A percentile compares a stretch with the other conserved stretches of the same genome.
Evolutionary conservation across 2,113 vertebrate genomes (phyloP).

Genomic region (Polypterus bichir): DNA sequence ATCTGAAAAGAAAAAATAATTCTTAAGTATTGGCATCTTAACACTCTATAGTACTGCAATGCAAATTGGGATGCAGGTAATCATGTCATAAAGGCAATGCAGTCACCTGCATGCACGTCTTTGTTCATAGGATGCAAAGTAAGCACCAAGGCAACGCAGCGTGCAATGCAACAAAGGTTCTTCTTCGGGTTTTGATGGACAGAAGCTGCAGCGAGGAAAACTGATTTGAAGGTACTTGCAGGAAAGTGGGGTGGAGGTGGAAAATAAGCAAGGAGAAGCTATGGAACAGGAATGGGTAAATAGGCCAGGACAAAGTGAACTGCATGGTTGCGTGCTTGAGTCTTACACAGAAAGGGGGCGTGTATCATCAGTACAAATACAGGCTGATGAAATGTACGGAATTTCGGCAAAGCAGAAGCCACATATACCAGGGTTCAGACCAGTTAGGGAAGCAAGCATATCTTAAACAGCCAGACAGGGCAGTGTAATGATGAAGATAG

Average conservation of each 20-base stretch:
- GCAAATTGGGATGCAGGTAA: conserved; percentile 7
- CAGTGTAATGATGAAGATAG: conserved; percentile 39
- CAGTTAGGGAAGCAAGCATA: conserved; percentile 45
- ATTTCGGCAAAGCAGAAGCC: not conserved
- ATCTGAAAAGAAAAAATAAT: conserved; percentile 37
- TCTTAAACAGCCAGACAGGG: conserved; percentile 43
- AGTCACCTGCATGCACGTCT: not conserved
- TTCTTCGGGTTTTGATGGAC: not conserved
- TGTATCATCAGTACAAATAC: conserved; percentile 11
- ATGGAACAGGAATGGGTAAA: not conserved
- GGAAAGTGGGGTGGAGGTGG: not conserved
- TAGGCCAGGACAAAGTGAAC: not conserved
- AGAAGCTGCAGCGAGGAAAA: not conserved
- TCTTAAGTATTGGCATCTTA: conserved; percentile 26
- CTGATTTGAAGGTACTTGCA: not conserved
- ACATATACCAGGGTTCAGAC: conserved; percentile 21
- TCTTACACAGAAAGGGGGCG: not conserved
- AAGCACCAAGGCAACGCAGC: conserved; percentile 9
- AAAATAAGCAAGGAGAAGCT: not conserved
- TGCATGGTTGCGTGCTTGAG: not conserved
- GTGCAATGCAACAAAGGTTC: conserved; percentile 25
- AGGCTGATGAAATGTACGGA: not conserved
- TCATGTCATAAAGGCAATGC: conserved; percentile 23
- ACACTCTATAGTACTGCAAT: conserved; percentile 22
- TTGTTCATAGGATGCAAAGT: not conserved